Evolutionary conservation across 1,140 invertebrate genomes (phyloP), one percentile per base, ranked within the genome.

Genomic region (Bursaphelenchus mucronatus): DNA sequence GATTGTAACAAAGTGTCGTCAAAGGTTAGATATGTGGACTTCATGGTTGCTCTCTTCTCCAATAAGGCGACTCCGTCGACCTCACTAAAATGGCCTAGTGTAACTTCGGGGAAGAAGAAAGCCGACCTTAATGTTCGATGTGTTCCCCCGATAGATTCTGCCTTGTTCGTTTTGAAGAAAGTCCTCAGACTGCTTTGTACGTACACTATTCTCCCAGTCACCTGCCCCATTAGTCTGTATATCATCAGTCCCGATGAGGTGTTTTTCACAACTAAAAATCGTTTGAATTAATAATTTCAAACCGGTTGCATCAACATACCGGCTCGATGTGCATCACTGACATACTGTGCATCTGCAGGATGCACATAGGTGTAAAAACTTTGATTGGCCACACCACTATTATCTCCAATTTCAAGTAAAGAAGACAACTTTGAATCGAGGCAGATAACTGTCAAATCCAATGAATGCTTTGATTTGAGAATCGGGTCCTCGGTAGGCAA

Each of bases 391-490:
- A 17, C 49, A 51, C 70, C 71, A 46, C n/a, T n/a, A n/a, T 73
- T 67, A 15, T 65, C 13, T 61, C 74, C 70, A 3, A 73, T 11
- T 40, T 75, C 47, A 40, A 30, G 44, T 11, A 54, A 30, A 30
- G 61, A 19, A 73, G 68, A 41, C 74, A 55, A 44, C 91, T 49
- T 83, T 98, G 30, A 30, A 30, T 30, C 95, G 90, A 98, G 96
- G 5, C 92, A 95, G 53, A 97, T 89, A 45, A 96, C 86, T 54
- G 90, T 88, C 30, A 98, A 87, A 83, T 97, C 94, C 58, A 98
- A 86, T 82, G 96, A 96, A 85, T 97, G 95, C 85, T 97, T 97
- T 79, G 91, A 94, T 84, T 97, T 97, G 84, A 98, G 97, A 88
- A 95, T 94, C 63, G 94, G 90, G 84, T 97, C 92, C 79, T 94